Percentiles rank a stretch among this genome's conserved stretches.
Conservation (phyloP, 2,888 invertebrate genomes). For the Calephelis perditalis region DNA sequence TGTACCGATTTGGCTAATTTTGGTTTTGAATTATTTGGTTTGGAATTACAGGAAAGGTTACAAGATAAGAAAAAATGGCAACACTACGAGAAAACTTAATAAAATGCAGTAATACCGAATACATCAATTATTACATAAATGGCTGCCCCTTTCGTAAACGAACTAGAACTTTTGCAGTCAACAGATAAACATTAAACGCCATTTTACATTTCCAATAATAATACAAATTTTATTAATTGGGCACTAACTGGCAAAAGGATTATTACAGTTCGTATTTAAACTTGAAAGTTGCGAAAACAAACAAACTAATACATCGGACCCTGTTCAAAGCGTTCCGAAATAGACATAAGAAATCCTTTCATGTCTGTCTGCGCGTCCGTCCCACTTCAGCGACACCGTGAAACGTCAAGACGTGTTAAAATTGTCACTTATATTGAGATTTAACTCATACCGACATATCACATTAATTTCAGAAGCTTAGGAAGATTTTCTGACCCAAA, state of each 20-base stretch:
- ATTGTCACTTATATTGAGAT: conserved; percentile 29
- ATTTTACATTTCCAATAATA: too few species aligned
- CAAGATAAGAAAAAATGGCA: too few species aligned
- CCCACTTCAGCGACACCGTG: conserved; percentile 39
- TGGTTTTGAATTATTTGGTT: too few species aligned
- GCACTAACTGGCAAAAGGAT: neutral
- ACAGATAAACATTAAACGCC: too few species aligned
- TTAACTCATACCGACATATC: conserved; percentile 23
- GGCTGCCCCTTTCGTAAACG: too few species aligned
- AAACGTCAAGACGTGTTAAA: conserved; percentile 30
- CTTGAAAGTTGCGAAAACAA: conserved; percentile 66
- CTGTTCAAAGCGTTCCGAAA: conserved; percentile 68
- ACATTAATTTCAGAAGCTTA: conserved; percentile 12
- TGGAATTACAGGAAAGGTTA: too few species aligned
- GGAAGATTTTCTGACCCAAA: conserved; percentile 18
- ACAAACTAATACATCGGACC: conserved; percentile 50
- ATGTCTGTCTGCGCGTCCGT: conserved; percentile 48
- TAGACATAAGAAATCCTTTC: conserved; percentile 71
- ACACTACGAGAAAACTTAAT: too few species aligned
- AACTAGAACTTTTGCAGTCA: too few species aligned
- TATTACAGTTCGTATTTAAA: neutral
- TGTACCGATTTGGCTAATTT: too few species aligned
- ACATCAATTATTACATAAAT: too few species aligned
- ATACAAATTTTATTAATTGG: too few species aligned
- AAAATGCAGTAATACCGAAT: too few species aligned